These are phyloP conservation scores for Ophiothrix spiculata DNA, from an alignment of 35 echinoderm and acorn worm genomes.

Conservation along the genomic window DNA sequence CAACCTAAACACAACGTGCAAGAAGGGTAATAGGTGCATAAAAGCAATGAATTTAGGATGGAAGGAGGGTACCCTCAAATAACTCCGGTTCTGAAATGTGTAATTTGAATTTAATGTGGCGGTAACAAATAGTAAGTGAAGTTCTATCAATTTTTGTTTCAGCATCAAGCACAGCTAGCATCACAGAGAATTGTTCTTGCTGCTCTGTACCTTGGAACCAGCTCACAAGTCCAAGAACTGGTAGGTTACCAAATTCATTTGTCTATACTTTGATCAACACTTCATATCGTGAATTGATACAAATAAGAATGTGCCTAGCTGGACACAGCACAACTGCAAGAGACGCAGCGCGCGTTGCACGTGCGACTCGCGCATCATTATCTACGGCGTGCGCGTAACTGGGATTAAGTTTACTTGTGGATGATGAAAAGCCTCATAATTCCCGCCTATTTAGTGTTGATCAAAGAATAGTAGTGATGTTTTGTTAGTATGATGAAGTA, in stretches of 20 bases:
- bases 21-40: not conserved
- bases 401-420: no score
- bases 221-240: slow-evolving; percentile 48
- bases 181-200: slow-evolving; percentile 43
- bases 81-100: no score
- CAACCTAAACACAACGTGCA: not conserved
- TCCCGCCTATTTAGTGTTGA: no score
- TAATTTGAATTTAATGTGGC: not conserved
- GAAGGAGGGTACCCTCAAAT: not conserved
- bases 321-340: not conserved
- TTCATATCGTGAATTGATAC: not conserved
- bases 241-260: slow-evolving; percentile 18
- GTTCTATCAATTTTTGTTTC: not conserved
- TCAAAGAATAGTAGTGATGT: no score
- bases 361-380: not conserved
- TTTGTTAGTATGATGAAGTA: no score
- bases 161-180: slow-evolving; percentile 10
- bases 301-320: not conserved
- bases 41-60: not conserved
- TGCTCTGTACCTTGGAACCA: slow-evolving; percentile 67
- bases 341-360: no score
- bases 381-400: no score
- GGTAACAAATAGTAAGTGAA: no score
- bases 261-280: not conserved
- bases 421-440: no score